Evolutionary conservation across 2,113 vertebrate species (phyloP).

Genomic region (Pygoscelis adeliae): DNA sequence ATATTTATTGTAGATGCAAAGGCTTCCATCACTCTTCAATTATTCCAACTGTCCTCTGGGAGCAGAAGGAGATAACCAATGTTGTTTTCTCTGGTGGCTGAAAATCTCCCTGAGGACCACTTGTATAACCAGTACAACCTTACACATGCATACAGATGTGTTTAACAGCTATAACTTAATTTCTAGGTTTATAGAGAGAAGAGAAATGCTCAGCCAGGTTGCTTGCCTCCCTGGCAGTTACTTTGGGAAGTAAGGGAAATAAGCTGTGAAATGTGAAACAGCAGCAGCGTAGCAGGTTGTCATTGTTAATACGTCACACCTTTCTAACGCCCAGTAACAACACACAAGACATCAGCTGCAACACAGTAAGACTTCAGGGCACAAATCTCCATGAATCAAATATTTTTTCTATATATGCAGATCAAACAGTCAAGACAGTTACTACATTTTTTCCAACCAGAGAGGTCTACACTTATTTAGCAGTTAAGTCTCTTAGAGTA

Average conservation of each 20-base stretch:
- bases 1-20: not conserved
- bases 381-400: not conserved
- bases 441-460: not conserved
- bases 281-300: not conserved
- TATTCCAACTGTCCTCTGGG: not conserved
- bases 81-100: not conserved
- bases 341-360: not conserved
- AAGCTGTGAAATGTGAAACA: conserved; percentile 20
- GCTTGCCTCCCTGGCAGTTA: not conserved
- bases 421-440: conserved; percentile 14
- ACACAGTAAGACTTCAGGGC: not conserved
- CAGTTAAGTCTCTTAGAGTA: not conserved
- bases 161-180: not conserved
- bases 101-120: not conserved
- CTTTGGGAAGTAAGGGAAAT: not conserved
- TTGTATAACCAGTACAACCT: not conserved
- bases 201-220: not conserved
- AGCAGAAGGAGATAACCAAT: not conserved
- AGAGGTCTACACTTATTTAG: not conserved
- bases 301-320: not conserved
- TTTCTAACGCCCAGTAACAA: not conserved
- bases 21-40: not conserved
- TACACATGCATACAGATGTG: not conserved
- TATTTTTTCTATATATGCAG: not conserved
- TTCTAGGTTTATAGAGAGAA: not conserved